Conservation (phyloP, 2,113 vertebrate species). For the Ailuropoda melanoleuca region DNA sequence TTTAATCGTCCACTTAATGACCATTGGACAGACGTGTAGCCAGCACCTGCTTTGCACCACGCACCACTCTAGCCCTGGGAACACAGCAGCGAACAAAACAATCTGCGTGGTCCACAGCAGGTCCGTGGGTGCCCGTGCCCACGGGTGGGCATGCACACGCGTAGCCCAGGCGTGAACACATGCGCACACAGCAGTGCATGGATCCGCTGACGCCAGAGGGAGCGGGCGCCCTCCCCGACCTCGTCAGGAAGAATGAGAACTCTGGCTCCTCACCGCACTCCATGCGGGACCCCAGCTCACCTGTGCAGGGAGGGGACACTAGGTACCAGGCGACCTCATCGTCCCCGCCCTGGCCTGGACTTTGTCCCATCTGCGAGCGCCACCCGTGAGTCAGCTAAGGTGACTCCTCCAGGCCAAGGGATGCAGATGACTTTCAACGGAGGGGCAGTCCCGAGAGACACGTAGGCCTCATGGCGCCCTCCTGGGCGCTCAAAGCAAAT, state of each 20-base stretch:
- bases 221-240: not conserved
- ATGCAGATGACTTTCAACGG: not conserved
- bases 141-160: rapidly evolving
- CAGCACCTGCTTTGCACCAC: not conserved
- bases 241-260: not conserved
- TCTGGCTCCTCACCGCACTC: not conserved
- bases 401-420: not conserved
- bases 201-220: too few species aligned
- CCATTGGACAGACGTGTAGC: not conserved
- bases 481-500: not conserved
- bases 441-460: not conserved
- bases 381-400: not conserved
- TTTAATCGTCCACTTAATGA: not conserved
- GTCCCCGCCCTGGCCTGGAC: not conserved
- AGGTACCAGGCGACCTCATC: not conserved
- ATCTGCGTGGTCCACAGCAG: too few species aligned
- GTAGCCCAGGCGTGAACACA: not conserved
- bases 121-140: not conserved
- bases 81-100: not conserved
- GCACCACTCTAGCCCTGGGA: not conserved
- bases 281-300: not conserved
- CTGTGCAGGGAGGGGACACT: rapidly evolving
- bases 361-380: not conserved
- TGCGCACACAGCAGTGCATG: rapidly evolving
- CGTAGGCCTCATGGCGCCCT: not conserved